Percentiles rank a stretch among this genome's conserved stretches.
Conservation (phyloP, 2,797 vertebrate genomes). For the Glossophaga mutica region DNA sequence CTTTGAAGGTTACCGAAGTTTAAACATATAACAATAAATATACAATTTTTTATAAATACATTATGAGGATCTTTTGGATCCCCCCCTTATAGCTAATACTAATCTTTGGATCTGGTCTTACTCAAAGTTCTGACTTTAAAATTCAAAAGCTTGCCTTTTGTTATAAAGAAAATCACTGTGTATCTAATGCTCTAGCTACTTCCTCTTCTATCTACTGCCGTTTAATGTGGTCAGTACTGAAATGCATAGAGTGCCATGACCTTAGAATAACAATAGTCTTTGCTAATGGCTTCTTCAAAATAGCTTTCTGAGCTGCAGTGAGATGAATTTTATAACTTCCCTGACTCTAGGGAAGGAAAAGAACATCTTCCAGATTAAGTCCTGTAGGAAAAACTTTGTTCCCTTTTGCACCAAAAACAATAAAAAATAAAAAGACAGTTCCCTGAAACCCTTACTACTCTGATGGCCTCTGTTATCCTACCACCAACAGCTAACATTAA, state of each 20-base stretch:
- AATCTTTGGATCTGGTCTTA: background rate
- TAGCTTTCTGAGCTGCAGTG: background rate
- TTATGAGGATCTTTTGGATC: too few relatives aligned
- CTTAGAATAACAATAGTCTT: background rate
- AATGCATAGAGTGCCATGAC: background rate
- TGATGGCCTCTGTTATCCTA: background rate
- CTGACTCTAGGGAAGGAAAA: background rate
- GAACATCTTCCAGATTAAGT: background rate
- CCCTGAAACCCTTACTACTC: background rate
- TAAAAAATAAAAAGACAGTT: background rate
- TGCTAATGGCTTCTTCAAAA: constrained; percentile 1
- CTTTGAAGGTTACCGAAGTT: too few relatives aligned
- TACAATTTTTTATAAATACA: too few relatives aligned
- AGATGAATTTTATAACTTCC: background rate
- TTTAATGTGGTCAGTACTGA: background rate
- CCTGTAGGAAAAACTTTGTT: background rate
- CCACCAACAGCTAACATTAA: background rate
- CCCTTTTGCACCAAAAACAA: background rate
- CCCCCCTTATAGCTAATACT: background rate
- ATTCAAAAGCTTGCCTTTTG: background rate
- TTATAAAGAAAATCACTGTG: background rate
- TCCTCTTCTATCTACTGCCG: background rate
- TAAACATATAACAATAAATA: too few relatives aligned
- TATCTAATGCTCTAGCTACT: background rate
- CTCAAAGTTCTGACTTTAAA: background rate